A percentile compares a stretch with the other conserved stretches of the same genome.
phyloP scores from a whole-genome alignment of 2,888 invertebrate species.

The Megastigmus dorsalis region DNA sequence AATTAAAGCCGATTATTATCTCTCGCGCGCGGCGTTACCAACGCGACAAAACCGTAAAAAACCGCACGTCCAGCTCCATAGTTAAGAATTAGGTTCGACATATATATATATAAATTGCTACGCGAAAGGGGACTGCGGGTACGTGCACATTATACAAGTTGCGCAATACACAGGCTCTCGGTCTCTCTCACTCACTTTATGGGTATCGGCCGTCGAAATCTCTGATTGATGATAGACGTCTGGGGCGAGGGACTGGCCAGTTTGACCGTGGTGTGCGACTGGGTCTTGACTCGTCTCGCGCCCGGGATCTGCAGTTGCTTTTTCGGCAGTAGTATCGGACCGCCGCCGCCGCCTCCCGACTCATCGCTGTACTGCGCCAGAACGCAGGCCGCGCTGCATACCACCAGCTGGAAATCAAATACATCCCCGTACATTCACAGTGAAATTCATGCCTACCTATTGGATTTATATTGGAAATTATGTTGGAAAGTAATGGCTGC shows the following conservation, averaged over 20 bases:
- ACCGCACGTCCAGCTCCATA: no score
- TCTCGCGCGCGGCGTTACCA: neutral
- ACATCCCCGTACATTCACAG: no score
- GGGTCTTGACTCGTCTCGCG: conserved; percentile 28
- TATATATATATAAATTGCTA: no score
- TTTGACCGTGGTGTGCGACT: neutral
- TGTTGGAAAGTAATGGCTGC: no score
- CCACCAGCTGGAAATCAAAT: conserved; percentile 60
- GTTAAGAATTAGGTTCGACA: no score
- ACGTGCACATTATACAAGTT: no score
- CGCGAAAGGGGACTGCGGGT: no score
- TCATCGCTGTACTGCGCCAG: conserved; percentile 59
- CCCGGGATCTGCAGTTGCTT: conserved; percentile 33
- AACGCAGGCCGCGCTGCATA: conserved; percentile 59
- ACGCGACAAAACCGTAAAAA: neutral
- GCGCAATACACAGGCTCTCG: no score
- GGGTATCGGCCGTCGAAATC: conserved; percentile 64
- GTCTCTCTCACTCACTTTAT: conserved; percentile 62
- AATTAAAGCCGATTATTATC: conserved; percentile 4
- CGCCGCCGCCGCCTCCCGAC: neutral
- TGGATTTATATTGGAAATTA: no score
- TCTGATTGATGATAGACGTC: conserved; percentile 59
- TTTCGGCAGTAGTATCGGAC: conserved; percentile 23
- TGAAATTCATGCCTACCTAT: no score
- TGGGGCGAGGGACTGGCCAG: conserved; percentile 55